Evolutionary conservation across 2,113 vertebrate genomes (phyloP), one percentile per base, ranked within the genome.

Genomic region (Caranx ignobilis): DNA sequence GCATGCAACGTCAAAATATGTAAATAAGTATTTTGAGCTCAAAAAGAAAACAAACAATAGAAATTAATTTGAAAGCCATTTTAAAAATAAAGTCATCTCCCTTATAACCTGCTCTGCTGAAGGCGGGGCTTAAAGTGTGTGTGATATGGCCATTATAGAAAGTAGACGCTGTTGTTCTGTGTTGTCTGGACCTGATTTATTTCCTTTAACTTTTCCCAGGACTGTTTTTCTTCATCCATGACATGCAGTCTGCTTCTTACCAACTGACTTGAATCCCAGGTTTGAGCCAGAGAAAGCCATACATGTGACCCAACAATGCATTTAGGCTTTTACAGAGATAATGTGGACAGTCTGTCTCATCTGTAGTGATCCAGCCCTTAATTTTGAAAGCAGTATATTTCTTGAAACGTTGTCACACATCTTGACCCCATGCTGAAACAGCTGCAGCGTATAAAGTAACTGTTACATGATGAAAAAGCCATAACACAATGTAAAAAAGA

Each of bases 91-190:
- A 52, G 5, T 21, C 11, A 19, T 50, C 48, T 52, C 52, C 69
- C 10, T 41, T 41, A 19, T 50, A 52, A 68, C 52, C 4, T 55
- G 3, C 21, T 60, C 35, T 48, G 32, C 48, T 57, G 39, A 57
- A 65, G 26, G 8, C 6, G 1, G 5, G 7, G 37, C n/a, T 70
- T 48, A 5, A 10, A 50, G 61, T 32, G 0, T 18, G 77, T 31
- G 32, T 45, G 68, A 75, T 79, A 62, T n/a, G 47, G 8, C 56
- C 57, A 11, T 72, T 47, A 47, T 13, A 71, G 86, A 71, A 71
- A 75, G 39, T 45, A 77, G 52, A 81, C 59, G 11, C 69, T 59
- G 62, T 21, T 50, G 32, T 37, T 70, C 47, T 15, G 61, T 64
- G 41, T 67, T 45, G 39, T 6, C 57, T 69, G 50, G 6, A 3